These are phyloP conservation scores for Cygnus olor DNA, from an alignment of 2,797 vertebrate genomes.

Conservation along the genomic window DNA sequence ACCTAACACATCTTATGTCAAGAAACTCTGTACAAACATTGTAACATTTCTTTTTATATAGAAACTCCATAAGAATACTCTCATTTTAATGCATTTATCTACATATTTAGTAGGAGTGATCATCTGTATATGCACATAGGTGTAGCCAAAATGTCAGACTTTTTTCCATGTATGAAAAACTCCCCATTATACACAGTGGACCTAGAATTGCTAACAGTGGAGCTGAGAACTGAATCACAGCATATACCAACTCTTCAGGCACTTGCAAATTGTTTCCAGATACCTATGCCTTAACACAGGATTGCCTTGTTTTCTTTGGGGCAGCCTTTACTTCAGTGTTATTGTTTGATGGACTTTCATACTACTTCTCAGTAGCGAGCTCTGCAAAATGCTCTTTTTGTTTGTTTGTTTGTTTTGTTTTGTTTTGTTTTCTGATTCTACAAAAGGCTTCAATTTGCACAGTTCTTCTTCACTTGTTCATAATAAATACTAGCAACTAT, in stretches of 20 bases:
- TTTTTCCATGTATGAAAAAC: not conserved
- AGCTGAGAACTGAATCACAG: not conserved
- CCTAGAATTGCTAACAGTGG: not conserved
- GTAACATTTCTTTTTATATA: not conserved
- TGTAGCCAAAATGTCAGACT: not conserved
- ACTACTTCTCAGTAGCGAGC: not conserved
- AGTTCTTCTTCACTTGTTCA: not conserved
- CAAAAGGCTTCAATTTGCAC: not conserved
- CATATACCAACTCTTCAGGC: not conserved
- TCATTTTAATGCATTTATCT: not conserved
- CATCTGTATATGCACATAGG: not conserved
- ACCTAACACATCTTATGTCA: not conserved
- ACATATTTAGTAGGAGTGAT: not conserved
- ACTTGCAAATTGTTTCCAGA: not conserved
- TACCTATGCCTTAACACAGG: not conserved
- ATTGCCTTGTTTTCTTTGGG: not conserved
- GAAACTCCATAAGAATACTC: not conserved
- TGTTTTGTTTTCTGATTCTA: not conserved
- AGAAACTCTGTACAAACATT: not conserved
- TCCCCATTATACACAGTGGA: not conserved
- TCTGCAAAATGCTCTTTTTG: not conserved
- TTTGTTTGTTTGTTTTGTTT: too few species aligned
- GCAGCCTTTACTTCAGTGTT: not conserved
- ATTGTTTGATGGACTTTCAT: not conserved
- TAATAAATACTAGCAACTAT: not conserved